A percentile compares a stretch with the other conserved stretches of the same genome.
These are phyloP conservation scores for Cyrtorhinus lividipennis DNA, from an alignment of 1,140 invertebrate genomes.

Conservation along the genomic window DNA sequence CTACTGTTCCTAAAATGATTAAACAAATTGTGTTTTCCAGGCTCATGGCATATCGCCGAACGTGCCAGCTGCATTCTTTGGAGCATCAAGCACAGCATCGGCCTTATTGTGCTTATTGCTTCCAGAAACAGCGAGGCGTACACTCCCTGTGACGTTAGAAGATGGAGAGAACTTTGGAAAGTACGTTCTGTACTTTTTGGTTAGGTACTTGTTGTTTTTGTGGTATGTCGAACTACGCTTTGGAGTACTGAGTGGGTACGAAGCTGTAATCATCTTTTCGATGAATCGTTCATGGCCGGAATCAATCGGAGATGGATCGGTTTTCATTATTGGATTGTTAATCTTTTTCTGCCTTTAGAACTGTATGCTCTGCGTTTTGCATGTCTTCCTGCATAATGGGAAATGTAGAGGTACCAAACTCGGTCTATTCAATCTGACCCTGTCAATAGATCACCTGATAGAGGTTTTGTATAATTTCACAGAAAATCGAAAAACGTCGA, in stretches of 20 bases:
- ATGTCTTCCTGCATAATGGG: neutral
- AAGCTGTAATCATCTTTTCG: neutral
- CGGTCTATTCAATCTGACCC: neutral
- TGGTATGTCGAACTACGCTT: neutral
- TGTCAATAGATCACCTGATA: too few relatives aligned
- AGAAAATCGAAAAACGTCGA: neutral
- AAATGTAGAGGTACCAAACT: neutral
- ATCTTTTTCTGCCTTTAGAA: neutral
- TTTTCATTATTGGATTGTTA: neutral
- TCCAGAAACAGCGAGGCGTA: constrained; percentile 26
- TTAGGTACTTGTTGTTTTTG: neutral
- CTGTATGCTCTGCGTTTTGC: neutral
- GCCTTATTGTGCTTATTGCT: constrained; percentile 22
- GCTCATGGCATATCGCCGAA: constrained; percentile 30
- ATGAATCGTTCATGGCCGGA: too few relatives aligned
- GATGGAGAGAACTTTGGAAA: constrained; percentile 25
- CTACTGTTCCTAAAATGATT: neutral
- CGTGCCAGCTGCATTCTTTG: constrained; percentile 30
- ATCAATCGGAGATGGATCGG: too few relatives aligned
- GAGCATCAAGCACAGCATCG: constrained; percentile 21
- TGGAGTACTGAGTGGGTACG: neutral
- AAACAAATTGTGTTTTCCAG: constrained; percentile 1
- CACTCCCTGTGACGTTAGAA: constrained; percentile 26
- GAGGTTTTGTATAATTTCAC: too few relatives aligned
- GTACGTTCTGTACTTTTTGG: constrained; percentile 15